phyloP scores from a whole-genome alignment of 2,113 vertebrate species.

The Bufo bufo region DNA sequence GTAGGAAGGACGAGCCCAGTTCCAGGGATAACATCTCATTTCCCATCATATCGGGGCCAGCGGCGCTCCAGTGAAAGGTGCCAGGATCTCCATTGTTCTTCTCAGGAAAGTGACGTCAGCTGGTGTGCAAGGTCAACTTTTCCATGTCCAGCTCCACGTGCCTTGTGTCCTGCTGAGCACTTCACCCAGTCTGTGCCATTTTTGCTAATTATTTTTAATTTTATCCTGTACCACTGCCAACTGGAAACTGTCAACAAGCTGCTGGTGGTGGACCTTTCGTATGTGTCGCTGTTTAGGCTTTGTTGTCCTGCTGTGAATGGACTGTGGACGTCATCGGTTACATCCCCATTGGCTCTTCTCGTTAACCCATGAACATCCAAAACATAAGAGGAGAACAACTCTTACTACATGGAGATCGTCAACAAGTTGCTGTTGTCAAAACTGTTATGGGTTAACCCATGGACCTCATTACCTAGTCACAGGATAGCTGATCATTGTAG shows the following conservation, averaged over 20 bases:
- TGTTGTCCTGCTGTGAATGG: background rate
- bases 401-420: no score
- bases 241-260: background rate
- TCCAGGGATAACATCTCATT: background rate
- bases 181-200: background rate
- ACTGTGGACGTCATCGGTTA: no score
- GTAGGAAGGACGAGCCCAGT: slow-evolving; percentile 1
- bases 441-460: no score
- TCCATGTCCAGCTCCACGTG: background rate
- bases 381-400: no score
- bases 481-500: no score
- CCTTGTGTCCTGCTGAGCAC: background rate
- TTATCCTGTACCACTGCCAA: background rate
- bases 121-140: background rate
- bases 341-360: no score
- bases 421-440: no score
- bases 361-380: no score
- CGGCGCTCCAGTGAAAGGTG: background rate
- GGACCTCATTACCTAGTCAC: no score
- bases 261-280: background rate
- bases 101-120: slow-evolving; percentile 33
- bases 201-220: background rate
- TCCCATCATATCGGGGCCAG: background rate
- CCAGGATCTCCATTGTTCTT: slow-evolving; percentile 16
- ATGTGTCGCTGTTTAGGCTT: background rate